A percentile compares a stretch with the other conserved stretches of the same genome.
Evolutionary conservation across 2,113 vertebrate genomes (phyloP).

Genomic region (Rafetus swinhoei): DNA sequence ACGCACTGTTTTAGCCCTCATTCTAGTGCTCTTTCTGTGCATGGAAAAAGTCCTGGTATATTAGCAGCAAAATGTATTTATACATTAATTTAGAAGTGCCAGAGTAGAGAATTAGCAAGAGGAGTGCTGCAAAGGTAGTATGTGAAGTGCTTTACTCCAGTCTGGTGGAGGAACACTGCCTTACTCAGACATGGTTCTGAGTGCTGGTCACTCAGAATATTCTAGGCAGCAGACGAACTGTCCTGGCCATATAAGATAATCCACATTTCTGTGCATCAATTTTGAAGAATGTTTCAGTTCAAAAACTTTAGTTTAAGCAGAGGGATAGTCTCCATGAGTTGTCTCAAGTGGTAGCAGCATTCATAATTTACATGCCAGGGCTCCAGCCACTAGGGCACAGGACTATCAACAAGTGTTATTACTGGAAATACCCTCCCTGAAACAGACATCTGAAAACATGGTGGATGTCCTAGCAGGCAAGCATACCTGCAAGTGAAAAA

Average conservation of each 20-base stretch:
- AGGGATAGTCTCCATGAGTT: neutral
- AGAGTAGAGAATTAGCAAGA: neutral
- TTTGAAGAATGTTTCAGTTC: neutral
- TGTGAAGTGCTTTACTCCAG: neutral
- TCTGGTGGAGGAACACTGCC: neutral
- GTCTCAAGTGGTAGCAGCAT: neutral
- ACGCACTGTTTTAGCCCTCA: neutral
- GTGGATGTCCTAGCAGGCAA: no score
- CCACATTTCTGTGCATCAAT: neutral
- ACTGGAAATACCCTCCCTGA: no score
- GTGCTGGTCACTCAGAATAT: neutral
- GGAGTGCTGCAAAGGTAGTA: neutral
- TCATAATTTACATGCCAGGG: neutral
- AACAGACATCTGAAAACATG: no score
- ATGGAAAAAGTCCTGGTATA: neutral
- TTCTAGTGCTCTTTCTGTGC: conserved; percentile 15
- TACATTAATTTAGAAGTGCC: neutral
- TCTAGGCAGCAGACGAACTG: neutral
- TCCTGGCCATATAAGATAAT: neutral
- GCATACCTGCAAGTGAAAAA: no score
- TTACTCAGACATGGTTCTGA: neutral
- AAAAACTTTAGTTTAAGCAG: neutral
- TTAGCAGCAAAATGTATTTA: neutral
- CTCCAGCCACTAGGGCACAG: neutral
- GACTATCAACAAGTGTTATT: neutral